Evolutionary conservation across 2,797 vertebrate genomes (phyloP).

Genomic region (Acrossocheilus fasciatus): DNA sequence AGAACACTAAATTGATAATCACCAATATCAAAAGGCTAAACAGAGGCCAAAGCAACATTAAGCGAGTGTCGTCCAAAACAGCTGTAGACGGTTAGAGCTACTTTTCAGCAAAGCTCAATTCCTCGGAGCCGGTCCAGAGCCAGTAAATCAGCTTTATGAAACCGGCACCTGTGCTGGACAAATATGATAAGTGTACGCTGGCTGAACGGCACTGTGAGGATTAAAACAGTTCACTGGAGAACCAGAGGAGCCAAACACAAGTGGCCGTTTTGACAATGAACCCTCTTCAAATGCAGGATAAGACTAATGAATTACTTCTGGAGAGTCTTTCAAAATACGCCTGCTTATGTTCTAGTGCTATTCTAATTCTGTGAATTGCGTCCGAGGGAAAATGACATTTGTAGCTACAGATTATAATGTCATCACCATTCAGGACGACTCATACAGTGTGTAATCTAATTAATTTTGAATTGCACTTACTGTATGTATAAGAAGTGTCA

Average conservation of each 20-base stretch:
- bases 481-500: background rate
- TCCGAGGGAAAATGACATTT: background rate
- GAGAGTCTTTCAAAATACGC: conserved; percentile 13
- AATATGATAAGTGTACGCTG: conserved; percentile 39
- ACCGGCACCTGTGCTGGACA: conserved; percentile 48
- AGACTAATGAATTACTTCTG: conserved; percentile 38
- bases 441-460: background rate
- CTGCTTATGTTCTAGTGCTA: conserved; percentile 16
- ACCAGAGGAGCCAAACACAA: conserved; percentile 19
- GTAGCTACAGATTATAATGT: conserved; percentile 9
- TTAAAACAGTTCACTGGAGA: conserved; percentile 31
- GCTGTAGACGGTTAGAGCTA: conserved; percentile 9
- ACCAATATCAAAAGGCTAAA: conserved; percentile 23
- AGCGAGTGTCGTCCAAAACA: conserved; percentile 31
- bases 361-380: background rate
- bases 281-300: conserved; percentile 20
- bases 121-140: conserved; percentile 13
- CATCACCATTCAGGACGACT: background rate
- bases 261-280: conserved; percentile 9
- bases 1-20: conserved; percentile 20
- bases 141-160: conserved; percentile 43
- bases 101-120: background rate
- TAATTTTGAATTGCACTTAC: background rate
- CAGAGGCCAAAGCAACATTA: conserved; percentile 13
- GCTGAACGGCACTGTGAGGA: conserved; percentile 12